Percentiles rank a stretch among this genome's conserved stretches.
These are phyloP conservation scores for Xestia ashworthii DNA, from an alignment of 2,888 invertebrate genomes.

Conservation along the genomic window DNA sequence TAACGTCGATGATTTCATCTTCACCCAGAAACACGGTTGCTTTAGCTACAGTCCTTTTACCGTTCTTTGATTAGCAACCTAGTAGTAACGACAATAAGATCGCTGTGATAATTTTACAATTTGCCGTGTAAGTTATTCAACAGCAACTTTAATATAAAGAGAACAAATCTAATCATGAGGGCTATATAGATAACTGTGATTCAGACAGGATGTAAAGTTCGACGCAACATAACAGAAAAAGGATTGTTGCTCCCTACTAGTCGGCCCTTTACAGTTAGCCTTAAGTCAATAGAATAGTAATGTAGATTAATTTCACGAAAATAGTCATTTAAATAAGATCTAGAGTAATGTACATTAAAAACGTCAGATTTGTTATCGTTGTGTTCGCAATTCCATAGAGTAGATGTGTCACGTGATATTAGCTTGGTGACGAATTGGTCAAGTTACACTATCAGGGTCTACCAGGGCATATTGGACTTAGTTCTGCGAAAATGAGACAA, in stretches of 20 bases:
- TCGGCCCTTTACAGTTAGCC: slow-evolving; percentile 13
- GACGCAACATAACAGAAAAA: not conserved
- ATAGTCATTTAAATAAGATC: slow-evolving; percentile 31
- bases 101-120: not conserved
- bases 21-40: not conserved
- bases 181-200: not conserved
- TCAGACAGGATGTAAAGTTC: not conserved
- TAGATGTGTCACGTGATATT: slow-evolving; percentile 20
- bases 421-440: slow-evolving; percentile 15
- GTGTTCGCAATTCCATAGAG: slow-evolving; percentile 25
- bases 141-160: not conserved
- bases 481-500: not conserved
- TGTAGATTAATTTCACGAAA: slow-evolving; percentile 20
- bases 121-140: not conserved
- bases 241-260: not conserved
- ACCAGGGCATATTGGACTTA: not conserved
- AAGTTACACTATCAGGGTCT: slow-evolving; percentile 3
- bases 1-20: slow-evolving; percentile 14
- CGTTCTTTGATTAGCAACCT: not conserved
- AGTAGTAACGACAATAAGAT: not conserved
- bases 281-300: slow-evolving; percentile 15
- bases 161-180: not conserved
- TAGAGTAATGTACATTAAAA: not conserved
- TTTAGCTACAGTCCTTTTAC: not conserved
- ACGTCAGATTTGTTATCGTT: slow-evolving; percentile 19